Evolutionary conservation across 2,797 vertebrate genomes (phyloP).

Genomic region (Bufotes viridis): DNA sequence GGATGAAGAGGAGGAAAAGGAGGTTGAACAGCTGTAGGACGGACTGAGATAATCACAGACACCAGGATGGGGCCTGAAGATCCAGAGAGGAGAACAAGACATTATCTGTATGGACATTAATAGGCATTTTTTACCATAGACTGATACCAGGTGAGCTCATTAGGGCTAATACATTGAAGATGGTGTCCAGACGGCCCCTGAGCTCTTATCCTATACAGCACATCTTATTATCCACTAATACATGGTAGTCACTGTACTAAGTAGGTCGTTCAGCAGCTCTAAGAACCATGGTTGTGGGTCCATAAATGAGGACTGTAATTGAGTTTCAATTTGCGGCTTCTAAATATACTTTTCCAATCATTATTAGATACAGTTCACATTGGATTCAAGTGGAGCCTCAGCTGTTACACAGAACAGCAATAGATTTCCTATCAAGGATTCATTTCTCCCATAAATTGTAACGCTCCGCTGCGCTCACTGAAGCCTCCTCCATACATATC

Average conservation of each 20-base stretch:
- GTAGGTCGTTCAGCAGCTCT: background rate
- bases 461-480: background rate
- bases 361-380: background rate
- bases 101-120: background rate
- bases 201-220: background rate
- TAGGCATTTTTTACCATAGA: background rate
- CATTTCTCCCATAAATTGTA: constrained; percentile 9
- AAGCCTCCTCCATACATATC: background rate
- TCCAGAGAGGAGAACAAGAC: background rate
- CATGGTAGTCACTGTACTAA: background rate
- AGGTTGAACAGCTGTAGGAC: background rate
- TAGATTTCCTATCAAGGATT: constrained; percentile 11
- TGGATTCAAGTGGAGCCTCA: background rate
- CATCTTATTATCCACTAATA: constrained; percentile 7
- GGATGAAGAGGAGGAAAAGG: background rate
- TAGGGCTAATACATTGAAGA: background rate
- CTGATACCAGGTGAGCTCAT: background rate
- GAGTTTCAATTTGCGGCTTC: too few species aligned
- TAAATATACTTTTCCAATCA: background rate
- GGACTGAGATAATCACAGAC: background rate
- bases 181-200: background rate
- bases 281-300: background rate
- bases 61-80: background rate
- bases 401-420: background rate
- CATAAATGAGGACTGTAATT: background rate